Base-by-base conservation (phyloP, 1,140 invertebrate genomes). In the Patella vulgata region DNA sequence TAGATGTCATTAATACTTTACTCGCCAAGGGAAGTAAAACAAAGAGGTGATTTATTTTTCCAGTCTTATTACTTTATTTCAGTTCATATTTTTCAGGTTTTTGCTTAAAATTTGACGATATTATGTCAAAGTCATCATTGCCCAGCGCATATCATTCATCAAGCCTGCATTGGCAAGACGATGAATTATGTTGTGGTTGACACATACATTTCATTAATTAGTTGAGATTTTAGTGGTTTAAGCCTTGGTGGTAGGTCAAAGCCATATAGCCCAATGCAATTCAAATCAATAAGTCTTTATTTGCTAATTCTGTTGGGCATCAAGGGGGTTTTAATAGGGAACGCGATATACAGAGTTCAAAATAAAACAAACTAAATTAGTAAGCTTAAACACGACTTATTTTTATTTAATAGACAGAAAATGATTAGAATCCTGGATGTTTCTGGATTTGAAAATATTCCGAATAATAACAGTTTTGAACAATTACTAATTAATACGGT, bases 401-500 rank as follows among this genome's bases (percentile, higher is more conserved):
- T n/a, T n/a, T n/a, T n/a, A n/a, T n/a, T n/a, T n/a, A n/a, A 40
- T 11, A 56, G 31, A 30, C 51, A 61, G 5, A 21, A 46, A 0
- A 44, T 43, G 30, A 68, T 70, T 28, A 55, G 66, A 25, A 66
- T 79, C 11, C 57, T 79, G 14, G 77, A 79, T 48, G 71, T 79
- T 30, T 78, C 70, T 25, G 78, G 78, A 27, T 80, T 80, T 68
- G 78, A 80, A 52, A 78, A 72, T 54, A 56, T 78, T 33, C 17
- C 23, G 14, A 25, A 6, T 1, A 55, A 66, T 28, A 96, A 96
- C 82, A 70, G 75, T 21, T 77, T 79, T 42, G 77, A 79, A 50
- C 77, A 79, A 53, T 59, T 79, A 21, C 61, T 73, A n/a, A 74
- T 74, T 42, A 74, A 74, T 51, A 55, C 63, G n/a, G 59, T 69